Conservation (phyloP, 2,888 invertebrate genomes). For the Zonitis immaculata region DNA sequence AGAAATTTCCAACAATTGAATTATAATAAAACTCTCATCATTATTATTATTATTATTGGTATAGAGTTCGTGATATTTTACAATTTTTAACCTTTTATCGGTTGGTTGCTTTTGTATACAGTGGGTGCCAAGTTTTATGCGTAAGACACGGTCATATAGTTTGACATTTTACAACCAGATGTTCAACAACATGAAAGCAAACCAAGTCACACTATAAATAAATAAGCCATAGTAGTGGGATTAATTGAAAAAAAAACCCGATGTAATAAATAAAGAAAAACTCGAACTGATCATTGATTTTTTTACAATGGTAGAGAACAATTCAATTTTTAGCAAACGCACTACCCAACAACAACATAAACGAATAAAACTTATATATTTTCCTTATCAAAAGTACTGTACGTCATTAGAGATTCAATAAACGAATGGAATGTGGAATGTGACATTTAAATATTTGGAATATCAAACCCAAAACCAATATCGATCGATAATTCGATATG, state of each 20-base stretch:
- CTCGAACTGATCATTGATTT: no score
- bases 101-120: conserved; percentile 7
- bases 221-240: no score
- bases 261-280: no score
- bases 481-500: not conserved
- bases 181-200: not conserved
- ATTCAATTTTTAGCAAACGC: no score
- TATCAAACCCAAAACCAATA: not conserved
- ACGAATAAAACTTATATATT: not conserved
- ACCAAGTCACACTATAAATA: not conserved
- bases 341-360: no score
- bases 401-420: not conserved
- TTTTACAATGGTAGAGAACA: no score
- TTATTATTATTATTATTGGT: no score
- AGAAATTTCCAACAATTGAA: no score
- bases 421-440: not conserved
- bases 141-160: conserved; percentile 3
- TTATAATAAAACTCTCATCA: no score
- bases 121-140: conserved; percentile 9
- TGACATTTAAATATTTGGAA: not conserved
- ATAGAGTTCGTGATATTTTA: conserved; percentile 5
- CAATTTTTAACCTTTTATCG: conserved; percentile 16
- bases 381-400: not conserved
- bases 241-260: no score
- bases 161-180: conserved; percentile 11